Percentiles rank a stretch among this genome's conserved stretches.
Conservation (phyloP, 2,113 vertebrate genomes). For the Lophius piscatorius region DNA sequence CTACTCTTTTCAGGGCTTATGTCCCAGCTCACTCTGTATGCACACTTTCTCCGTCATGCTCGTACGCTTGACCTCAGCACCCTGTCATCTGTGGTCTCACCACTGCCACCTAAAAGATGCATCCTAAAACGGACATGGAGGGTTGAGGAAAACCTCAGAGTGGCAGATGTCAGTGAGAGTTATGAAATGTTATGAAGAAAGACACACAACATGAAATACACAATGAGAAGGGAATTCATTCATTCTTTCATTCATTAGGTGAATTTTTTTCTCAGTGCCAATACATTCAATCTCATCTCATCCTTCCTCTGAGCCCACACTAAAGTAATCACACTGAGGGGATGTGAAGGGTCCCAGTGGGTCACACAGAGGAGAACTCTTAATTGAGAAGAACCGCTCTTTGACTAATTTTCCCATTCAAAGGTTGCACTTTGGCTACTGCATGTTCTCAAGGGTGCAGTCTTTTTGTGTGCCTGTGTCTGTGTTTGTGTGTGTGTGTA, state of each 20-base stretch:
- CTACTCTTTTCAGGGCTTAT: neutral
- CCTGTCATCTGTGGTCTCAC: conserved; percentile 6
- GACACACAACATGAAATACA: no score
- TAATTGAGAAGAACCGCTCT: conserved; percentile 4
- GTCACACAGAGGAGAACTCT: conserved; percentile 8
- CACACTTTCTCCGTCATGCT: neutral
- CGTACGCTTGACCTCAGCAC: neutral
- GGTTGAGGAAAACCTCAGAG: neutral
- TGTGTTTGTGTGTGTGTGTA: conserved; percentile 8
- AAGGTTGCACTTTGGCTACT: neutral
- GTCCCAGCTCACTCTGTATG: neutral
- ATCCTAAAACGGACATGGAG: neutral
- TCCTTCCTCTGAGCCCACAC: conserved; percentile 42
- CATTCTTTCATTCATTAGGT: neutral
- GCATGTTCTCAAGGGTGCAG: neutral
- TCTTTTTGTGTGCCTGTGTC: conserved; percentile 14
- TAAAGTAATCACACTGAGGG: conserved; percentile 40
- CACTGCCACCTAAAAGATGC: neutral
- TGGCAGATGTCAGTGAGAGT: neutral
- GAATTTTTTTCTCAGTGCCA: neutral
- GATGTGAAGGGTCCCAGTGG: conserved; percentile 35
- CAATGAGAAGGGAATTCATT: no score
- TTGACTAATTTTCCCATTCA: neutral
- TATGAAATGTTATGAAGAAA: conserved; percentile 2
- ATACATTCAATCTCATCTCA: conserved; percentile 4